Evolutionary conservation across 2,888 invertebrate species (phyloP).

Genomic region (Coecobrya sp.): DNA sequence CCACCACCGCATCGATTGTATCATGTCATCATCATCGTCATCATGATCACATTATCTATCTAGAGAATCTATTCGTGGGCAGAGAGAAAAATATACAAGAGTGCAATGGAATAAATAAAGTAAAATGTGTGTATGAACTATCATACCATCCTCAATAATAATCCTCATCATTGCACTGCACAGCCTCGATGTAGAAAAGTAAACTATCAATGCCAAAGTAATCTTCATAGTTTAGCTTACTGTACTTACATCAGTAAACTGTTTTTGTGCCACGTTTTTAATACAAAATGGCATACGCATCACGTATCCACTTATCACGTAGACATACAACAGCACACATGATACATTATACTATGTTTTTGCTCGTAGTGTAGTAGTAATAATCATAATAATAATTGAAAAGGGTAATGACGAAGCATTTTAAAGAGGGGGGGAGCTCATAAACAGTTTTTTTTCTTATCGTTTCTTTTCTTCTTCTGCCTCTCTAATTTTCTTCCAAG

Average conservation of each 20-base stretch:
- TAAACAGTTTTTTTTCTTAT: constrained; percentile 44
- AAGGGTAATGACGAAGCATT: constrained; percentile 80
- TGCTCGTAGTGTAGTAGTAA: constrained; percentile 73
- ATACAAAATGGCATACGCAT: constrained; percentile 49
- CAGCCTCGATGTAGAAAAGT: not conserved
- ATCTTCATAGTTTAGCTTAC: not conserved
- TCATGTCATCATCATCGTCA: constrained; percentile 34
- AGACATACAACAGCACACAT: constrained; percentile 47
- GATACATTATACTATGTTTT: constrained; percentile 54
- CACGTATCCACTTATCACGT: constrained; percentile 76
- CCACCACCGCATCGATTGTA: constrained; percentile 54
- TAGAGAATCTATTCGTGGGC: constrained; percentile 53
- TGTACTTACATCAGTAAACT: not conserved
- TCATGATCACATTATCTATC: constrained; percentile 36
- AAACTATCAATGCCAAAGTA: not conserved
- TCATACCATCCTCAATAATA: not conserved
- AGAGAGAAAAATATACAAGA: not conserved
- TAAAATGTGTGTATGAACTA: not conserved
- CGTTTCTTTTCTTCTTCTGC: not conserved
- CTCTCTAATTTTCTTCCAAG: not conserved
- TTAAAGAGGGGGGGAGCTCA: constrained; percentile 57
- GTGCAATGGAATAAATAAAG: not conserved
- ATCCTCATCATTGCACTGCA: not conserved
- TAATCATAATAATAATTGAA: constrained; percentile 83
- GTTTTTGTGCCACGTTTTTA: not conserved